Base-by-base conservation (phyloP, 2,888 invertebrate genomes). In the Odontomyia ornata region DNA sequence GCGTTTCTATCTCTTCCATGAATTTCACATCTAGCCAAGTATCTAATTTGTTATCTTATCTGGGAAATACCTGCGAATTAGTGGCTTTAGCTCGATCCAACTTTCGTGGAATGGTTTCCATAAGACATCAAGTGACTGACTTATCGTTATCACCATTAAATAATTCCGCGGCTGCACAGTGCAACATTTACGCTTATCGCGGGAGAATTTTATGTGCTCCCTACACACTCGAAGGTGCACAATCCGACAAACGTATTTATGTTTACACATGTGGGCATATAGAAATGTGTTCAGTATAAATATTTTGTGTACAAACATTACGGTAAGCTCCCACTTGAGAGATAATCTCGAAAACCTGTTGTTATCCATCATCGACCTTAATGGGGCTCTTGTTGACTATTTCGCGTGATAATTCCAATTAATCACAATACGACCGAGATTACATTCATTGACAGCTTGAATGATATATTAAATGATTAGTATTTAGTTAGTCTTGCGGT, bases 391-490 rank as follows among this genome's bases (percentile, higher is more conserved):
- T 73, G 73, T 73, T 36, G 60, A 73, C 73, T 57, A 23, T 60
- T 73, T 73, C 60, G 60, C 73, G 60, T 36, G 73, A 73, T 73
- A 73, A 73, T 60, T 73, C 72, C 73, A 73, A 73, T 73, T 73
- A 73, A 73, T 73, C 73, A 73, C 73, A 73, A 73, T 73, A 73
- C 60, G 57, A 36, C 60, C 73, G 73, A 73, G 73, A 73, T 73
- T 73, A 73, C 60, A 57, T 36, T 23, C 57, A 73, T 27, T 73
- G 73, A 60, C 73, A 73, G 60, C 43, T 36, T 9, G 57, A 57
- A 69, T 69, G 69, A 69, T 69, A 46, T 69, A 69, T 64, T 64
- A 15, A 27, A n/a, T 64, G 60, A 60, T 60, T 60, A 60, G 60
- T 60, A 15, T 18, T 52, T 13, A 52, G 52, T 4, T 52, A 15